Evolutionary conservation across 2,888 invertebrate genomes (phyloP).

Genomic region (Minunthozetes semirufus): DNA sequence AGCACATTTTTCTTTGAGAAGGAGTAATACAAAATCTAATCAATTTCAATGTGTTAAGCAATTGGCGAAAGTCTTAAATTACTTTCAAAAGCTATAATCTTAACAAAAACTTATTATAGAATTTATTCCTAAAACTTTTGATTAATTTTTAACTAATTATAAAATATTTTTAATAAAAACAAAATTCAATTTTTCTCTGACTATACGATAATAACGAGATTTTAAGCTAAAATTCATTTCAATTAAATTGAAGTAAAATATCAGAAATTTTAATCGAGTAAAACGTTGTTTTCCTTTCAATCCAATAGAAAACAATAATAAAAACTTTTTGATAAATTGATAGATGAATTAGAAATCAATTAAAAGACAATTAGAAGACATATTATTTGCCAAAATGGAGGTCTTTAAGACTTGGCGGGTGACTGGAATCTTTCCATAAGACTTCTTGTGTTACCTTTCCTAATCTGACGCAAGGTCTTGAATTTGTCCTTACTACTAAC

Average conservation of each 20-base stretch:
- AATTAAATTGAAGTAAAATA: background rate
- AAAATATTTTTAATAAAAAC: too few species aligned
- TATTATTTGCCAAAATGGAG: background rate
- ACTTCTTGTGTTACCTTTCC: conserved; percentile 21
- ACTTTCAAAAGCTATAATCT: background rate
- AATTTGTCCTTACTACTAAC: background rate
- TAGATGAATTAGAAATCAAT: background rate
- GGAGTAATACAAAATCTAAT: too few species aligned
- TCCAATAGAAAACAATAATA: background rate
- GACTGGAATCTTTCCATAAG: conserved; percentile 5
- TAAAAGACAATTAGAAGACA: background rate
- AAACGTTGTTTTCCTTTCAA: background rate
- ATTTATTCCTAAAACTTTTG: background rate
- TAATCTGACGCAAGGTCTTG: conserved; percentile 3
- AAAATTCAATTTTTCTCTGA: too few species aligned
- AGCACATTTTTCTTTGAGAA: too few species aligned
- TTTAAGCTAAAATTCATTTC: background rate
- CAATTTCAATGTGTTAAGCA: too few species aligned
- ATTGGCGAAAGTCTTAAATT: background rate
- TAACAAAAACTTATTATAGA: background rate
- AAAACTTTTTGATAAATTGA: background rate
- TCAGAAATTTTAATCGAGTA: background rate
- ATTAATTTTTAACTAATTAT: too few species aligned
- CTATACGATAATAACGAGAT: too few species aligned
- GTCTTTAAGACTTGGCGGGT: background rate